These are phyloP conservation scores for Vulpes vulpes DNA, from an alignment of 2,113 vertebrate genomes.

Conservation along the genomic window DNA sequence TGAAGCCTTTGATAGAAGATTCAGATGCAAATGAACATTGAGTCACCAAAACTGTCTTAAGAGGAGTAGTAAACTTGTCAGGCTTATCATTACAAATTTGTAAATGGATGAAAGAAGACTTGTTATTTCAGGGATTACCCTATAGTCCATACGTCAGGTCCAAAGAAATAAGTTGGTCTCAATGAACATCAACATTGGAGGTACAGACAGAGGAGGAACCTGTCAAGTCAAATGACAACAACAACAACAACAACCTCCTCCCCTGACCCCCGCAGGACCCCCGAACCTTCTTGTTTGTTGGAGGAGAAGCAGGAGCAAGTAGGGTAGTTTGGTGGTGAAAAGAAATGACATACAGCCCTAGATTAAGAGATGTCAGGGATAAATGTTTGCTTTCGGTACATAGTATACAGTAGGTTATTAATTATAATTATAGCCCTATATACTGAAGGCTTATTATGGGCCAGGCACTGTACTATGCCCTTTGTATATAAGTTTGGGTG, in stretches of 20 bases:
- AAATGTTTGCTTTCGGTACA: not conserved
- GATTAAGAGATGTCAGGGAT: not conserved
- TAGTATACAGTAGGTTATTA: not conserved
- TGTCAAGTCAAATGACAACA: not conserved
- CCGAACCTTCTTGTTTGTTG: not conserved
- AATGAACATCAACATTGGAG: not conserved
- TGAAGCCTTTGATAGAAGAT: not conserved
- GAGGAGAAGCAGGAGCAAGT: not conserved
- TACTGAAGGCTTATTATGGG: not conserved
- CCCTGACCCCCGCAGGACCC: accelerated
- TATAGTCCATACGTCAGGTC: not conserved
- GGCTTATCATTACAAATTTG: not conserved
- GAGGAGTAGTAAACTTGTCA: not conserved
- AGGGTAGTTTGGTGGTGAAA: not conserved
- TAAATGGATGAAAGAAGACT: not conserved
- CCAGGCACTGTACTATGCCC: not conserved
- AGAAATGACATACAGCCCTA: not conserved
- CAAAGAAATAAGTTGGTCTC: not conserved
- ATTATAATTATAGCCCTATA: not conserved
- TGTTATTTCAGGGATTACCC: not conserved
- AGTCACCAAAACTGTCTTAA: not conserved
- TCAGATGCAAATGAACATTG: not conserved
- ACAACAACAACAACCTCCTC: not conserved
- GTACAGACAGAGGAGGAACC: not conserved
- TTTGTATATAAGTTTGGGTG: not conserved